These are phyloP conservation scores for Vanacampus margaritifer DNA, from an alignment of 2,113 vertebrate genomes.

Conservation along the genomic window DNA sequence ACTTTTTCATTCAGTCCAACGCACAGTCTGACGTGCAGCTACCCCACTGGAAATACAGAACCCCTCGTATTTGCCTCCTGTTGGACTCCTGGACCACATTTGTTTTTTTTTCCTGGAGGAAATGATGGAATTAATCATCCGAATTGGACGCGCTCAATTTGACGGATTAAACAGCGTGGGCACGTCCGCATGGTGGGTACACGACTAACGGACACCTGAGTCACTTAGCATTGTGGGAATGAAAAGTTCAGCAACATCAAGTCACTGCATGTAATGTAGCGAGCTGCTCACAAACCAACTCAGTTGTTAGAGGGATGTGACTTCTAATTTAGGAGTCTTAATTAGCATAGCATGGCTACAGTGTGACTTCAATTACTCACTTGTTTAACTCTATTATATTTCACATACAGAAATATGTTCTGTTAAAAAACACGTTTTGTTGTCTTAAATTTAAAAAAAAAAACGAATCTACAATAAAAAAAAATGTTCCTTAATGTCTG, in stretches of 20 bases:
- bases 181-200: constrained; percentile 51
- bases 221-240: not conserved
- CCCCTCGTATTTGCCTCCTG: not conserved
- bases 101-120: not conserved
- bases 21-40: not conserved
- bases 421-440: too few relatives aligned
- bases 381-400: not conserved
- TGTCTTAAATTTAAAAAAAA: too few relatives aligned
- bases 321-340: not conserved
- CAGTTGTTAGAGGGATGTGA: not conserved
- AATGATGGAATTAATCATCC: constrained; percentile 37
- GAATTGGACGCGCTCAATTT: constrained; percentile 32
- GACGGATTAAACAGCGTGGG: constrained; percentile 32
- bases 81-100: not conserved
- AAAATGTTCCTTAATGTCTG: too few relatives aligned
- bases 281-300: not conserved
- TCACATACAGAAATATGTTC: not conserved
- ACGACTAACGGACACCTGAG: not conserved
- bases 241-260: not conserved
- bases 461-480: too few relatives aligned
- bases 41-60: not conserved
- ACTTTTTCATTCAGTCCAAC: not conserved
- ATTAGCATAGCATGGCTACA: constrained; percentile 21
- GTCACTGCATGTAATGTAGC: not conserved
- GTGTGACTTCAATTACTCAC: not conserved